Percentiles rank a stretch among this genome's conserved stretches.
Conservation (phyloP, 2,113 vertebrate genomes). For the Taxidea taxus region DNA sequence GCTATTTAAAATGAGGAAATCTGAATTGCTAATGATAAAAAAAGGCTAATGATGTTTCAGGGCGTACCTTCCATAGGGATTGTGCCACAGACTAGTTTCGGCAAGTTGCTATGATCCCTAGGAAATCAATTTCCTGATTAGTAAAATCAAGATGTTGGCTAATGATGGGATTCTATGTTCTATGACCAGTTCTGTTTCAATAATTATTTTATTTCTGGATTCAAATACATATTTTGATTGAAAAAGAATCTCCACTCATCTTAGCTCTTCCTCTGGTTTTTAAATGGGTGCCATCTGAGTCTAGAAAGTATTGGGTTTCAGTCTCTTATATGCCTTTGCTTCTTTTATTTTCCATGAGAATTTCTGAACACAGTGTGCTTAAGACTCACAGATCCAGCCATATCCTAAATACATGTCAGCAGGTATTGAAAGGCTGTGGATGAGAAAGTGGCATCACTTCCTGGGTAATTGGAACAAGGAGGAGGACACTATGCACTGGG, state of each 20-base stretch:
- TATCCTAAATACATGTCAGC: conserved; percentile 74
- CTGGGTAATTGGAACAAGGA: conserved; percentile 79
- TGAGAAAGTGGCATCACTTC: conserved; percentile 75
- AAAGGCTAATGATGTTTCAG: neutral
- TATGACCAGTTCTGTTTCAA: neutral
- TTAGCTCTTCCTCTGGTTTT: neutral
- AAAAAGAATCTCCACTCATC: neutral
- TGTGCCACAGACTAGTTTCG: neutral
- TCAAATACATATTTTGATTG: conserved; percentile 14
- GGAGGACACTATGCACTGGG: conserved; percentile 60
- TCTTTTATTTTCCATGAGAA: conserved; percentile 47
- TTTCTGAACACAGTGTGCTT: conserved; percentile 56
- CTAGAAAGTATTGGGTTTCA: conserved; percentile 35
- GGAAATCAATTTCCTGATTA: neutral
- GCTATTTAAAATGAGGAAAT: neutral
- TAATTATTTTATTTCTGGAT: conserved; percentile 4
- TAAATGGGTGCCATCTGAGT: neutral
- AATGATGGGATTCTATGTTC: neutral
- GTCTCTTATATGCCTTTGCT: conserved; percentile 52
- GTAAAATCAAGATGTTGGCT: neutral
- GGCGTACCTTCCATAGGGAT: neutral
- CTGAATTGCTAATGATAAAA: conserved; percentile 24
- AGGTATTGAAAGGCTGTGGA: conserved; percentile 71
- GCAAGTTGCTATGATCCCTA: neutral
- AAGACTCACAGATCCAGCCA: neutral